Evolutionary conservation across 2,113 vertebrate species (phyloP).

Genomic region (Nipponia nippon): DNA sequence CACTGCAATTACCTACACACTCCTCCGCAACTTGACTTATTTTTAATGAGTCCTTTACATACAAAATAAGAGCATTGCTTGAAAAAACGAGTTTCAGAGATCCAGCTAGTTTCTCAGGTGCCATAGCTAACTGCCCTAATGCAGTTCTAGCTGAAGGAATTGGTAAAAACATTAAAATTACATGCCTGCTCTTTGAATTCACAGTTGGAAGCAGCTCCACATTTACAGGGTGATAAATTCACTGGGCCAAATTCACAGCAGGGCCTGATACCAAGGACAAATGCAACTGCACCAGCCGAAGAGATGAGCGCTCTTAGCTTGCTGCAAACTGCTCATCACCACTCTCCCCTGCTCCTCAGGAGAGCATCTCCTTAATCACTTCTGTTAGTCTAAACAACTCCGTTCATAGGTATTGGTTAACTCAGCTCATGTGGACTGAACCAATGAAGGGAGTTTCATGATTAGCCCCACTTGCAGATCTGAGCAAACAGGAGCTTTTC

Average conservation of each 20-base stretch:
- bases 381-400: neutral
- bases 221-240: neutral
- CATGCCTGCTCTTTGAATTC: neutral
- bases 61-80: neutral
- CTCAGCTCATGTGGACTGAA: neutral
- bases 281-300: fast-evolving
- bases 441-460: fast-evolving
- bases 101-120: neutral
- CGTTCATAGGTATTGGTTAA: neutral
- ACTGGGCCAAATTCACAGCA: neutral
- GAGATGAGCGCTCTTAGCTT: neutral
- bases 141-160: neutral
- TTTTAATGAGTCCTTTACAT: neutral
- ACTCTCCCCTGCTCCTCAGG: neutral
- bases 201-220: neutral
- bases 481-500: neutral
- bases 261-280: neutral
- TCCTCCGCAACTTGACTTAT: neutral
- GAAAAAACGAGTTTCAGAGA: neutral
- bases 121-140: neutral
- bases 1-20: neutral
- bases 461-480: neutral
- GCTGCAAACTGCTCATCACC: neutral
- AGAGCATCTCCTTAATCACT: neutral
- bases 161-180: neutral